Evolutionary conservation across 2,113 vertebrate genomes (phyloP).

Genomic region (Actenoides hombroni): DNA sequence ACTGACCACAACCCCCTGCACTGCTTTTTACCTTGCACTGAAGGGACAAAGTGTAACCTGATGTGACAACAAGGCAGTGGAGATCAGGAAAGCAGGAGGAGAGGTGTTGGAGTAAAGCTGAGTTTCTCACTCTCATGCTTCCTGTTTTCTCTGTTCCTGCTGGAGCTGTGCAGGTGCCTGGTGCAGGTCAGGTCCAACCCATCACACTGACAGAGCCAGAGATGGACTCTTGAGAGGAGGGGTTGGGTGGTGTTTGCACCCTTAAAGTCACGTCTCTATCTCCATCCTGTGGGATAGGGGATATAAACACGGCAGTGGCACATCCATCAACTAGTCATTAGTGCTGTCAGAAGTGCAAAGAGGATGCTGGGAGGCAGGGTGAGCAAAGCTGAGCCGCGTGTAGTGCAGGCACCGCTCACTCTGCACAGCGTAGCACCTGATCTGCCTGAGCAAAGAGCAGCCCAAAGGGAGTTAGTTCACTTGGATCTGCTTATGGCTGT

Average conservation of each 20-base stretch:
- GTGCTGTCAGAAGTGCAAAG: background rate
- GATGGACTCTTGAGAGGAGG: background rate
- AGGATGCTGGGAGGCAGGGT: background rate
- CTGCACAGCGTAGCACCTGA: too few relatives aligned
- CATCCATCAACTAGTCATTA: background rate
- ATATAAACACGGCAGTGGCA: background rate
- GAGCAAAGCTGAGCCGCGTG: fast-evolving
- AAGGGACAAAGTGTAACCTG: background rate
- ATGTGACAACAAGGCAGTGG: background rate
- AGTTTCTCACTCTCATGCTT: fast-evolving
- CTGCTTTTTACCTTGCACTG: background rate
- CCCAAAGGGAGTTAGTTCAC: background rate
- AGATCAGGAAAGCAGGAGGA: background rate
- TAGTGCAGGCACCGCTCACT: background rate
- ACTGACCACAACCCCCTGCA: fast-evolving
- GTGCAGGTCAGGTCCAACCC: background rate
- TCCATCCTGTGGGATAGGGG: background rate
- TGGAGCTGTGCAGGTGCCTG: background rate
- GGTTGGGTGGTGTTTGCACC: background rate
- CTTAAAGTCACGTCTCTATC: background rate
- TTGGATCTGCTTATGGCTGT: background rate
- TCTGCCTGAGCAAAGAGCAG: background rate
- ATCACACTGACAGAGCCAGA: background rate
- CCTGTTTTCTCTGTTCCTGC: background rate
- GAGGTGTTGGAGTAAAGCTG: background rate